These are phyloP conservation scores for Mimas tiliae DNA, from an alignment of 2,888 invertebrate species.

Conservation along the genomic window DNA sequence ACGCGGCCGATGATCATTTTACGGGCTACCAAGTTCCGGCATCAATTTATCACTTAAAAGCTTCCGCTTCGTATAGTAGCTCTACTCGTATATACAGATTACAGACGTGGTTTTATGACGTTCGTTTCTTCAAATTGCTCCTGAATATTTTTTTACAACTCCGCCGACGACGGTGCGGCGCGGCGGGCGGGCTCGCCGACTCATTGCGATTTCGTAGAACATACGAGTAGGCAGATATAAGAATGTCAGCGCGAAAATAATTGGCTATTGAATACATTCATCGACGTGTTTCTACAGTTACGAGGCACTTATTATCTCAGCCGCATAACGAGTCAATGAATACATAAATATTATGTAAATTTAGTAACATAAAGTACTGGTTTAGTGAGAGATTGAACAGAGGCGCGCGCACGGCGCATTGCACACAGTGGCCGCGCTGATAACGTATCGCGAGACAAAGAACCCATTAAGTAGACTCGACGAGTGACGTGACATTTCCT, in stretches of 20 bases:
- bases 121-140: constrained; percentile 48
- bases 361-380: constrained; percentile 16
- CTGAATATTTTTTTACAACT: constrained; percentile 47
- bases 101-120: constrained; percentile 57
- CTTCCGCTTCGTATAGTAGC: constrained; percentile 72
- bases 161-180: constrained; percentile 24
- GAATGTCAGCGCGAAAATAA: constrained; percentile 9
- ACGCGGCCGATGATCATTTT: constrained; percentile 74
- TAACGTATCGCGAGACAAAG: constrained; percentile 82
- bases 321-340: constrained; percentile 1
- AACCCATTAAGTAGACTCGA: constrained; percentile 77
- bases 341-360: constrained; percentile 21
- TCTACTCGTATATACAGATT: constrained; percentile 39
- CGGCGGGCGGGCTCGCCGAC: constrained; percentile 28
- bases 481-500: constrained; percentile 81
- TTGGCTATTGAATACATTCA: not conserved
- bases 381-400: constrained; percentile 45
- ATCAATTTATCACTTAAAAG: constrained; percentile 82
- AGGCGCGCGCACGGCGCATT: constrained; percentile 42
- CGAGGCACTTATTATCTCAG: not conserved
- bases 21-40: constrained; percentile 79
- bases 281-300: not conserved
- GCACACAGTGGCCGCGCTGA: constrained; percentile 54
- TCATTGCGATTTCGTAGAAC: constrained; percentile 29
- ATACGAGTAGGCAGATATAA: not conserved